These are phyloP conservation scores for Luehdorfia chinensis DNA, from an alignment of 1,140 invertebrate genomes.

Conservation along the genomic window DNA sequence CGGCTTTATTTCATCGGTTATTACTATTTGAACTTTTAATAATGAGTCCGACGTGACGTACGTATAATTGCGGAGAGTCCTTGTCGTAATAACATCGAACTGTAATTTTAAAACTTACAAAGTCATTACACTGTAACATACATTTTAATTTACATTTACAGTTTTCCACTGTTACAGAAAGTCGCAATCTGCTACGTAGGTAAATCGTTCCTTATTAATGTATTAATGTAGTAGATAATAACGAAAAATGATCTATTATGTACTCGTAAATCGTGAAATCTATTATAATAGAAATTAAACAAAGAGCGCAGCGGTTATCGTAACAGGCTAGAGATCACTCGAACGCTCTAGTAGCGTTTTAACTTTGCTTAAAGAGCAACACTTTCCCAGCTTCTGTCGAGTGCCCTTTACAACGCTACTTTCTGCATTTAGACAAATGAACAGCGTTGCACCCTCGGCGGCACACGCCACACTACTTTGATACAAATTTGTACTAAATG, in stretches of 20 bases:
- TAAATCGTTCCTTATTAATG: not conserved
- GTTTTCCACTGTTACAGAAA: conserved; percentile 16
- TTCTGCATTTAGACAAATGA: conserved; percentile 72
- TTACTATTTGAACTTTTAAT: conserved; percentile 68
- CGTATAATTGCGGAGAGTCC: conserved; percentile 45
- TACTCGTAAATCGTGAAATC: conserved; percentile 29
- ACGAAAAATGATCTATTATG: conserved; percentile 22
- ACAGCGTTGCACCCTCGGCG: conserved; percentile 64
- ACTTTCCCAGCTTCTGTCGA: conserved; percentile 63
- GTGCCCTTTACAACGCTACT: conserved; percentile 58
- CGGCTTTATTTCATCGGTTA: conserved; percentile 50
- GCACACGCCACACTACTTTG: conserved; percentile 52
- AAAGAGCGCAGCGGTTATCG: conserved; percentile 45
- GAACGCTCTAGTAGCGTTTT: conserved; percentile 49
- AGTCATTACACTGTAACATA: conserved; percentile 45
- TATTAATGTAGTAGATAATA: conserved; percentile 17
- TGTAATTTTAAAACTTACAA: conserved; percentile 57
- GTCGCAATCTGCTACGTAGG: not conserved
- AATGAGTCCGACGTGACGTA: conserved; percentile 41
- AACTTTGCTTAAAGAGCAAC: conserved; percentile 73
- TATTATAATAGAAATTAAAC: conserved; percentile 32
- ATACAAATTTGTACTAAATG: conserved; percentile 21
- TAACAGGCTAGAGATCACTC: conserved; percentile 37
- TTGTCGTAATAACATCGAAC: conserved; percentile 47
- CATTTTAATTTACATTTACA: conserved; percentile 32